Conservation (phyloP, 2,113 vertebrate species). For the Epinephelus fuscoguttatus region DNA sequence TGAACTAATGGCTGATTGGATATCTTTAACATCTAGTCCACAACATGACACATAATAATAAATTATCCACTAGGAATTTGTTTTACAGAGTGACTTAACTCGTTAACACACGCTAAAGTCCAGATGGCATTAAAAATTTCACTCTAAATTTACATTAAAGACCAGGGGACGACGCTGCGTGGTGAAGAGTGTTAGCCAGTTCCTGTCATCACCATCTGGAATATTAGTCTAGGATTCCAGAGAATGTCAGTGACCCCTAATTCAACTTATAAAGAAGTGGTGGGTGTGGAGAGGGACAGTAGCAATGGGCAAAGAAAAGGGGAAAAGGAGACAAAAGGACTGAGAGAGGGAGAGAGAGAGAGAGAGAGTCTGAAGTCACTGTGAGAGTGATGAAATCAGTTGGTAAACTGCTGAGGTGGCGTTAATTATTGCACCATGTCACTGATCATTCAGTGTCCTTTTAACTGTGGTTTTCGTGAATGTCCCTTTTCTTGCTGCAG, state of each 20-base stretch:
- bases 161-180: neutral
- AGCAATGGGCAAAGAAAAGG: constrained; percentile 4
- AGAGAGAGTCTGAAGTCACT: neutral
- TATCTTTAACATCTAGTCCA: neutral
- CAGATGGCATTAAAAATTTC: neutral
- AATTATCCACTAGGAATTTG: neutral
- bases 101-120: neutral
- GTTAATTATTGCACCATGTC: constrained; percentile 40
- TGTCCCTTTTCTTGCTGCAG: neutral
- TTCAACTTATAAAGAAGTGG: constrained; percentile 80
- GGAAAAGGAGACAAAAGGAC: neutral
- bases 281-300: neutral
- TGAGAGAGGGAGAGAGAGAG: neutral
- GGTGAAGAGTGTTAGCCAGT: constrained; percentile 85
- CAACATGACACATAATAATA: neutral
- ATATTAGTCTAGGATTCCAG: constrained; percentile 87
- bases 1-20: neutral
- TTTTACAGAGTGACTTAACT: neutral
- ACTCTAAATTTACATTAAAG: neutral
- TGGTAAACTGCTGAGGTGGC: constrained; percentile 50
- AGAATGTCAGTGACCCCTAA: constrained; percentile 85
- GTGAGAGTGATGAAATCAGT: constrained; percentile 53
- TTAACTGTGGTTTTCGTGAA: neutral
- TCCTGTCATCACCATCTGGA: constrained; percentile 86
- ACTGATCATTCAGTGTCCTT: neutral